phyloP scores from a whole-genome alignment of 2,888 invertebrate species.

The Stratiomys singularior region DNA sequence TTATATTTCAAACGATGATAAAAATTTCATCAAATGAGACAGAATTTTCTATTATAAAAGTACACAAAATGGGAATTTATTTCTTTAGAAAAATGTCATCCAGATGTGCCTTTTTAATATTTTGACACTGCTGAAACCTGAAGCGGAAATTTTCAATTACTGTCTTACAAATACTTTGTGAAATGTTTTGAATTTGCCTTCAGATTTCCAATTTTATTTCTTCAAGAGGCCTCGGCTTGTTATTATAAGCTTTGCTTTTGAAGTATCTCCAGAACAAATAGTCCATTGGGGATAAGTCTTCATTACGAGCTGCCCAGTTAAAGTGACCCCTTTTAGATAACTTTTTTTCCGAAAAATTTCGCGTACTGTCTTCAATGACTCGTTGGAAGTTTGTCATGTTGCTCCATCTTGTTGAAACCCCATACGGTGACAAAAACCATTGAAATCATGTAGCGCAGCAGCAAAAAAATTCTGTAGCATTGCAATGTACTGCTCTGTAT shows the following conservation, averaged over 20 bases:
- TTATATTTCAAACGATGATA: too few relatives aligned
- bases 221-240: not conserved
- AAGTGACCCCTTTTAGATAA: not conserved
- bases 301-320: not conserved
- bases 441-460: not conserved
- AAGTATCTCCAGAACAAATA: not conserved
- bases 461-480: slow-evolving; percentile 2
- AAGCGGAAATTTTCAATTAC: slow-evolving; percentile 2
- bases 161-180: not conserved
- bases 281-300: not conserved
- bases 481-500: slow-evolving; percentile 7
- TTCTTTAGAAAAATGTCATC: not conserved
- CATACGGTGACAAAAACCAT: not conserved
- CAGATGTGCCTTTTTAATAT: not conserved
- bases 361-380: not conserved
- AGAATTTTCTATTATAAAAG: not conserved
- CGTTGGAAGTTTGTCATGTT: not conserved
- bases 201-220: not conserved
- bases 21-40: too few relatives aligned
- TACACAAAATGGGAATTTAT: not conserved
- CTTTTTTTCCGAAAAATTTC: not conserved
- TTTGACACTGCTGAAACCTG: not conserved
- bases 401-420: slow-evolving; percentile 23
- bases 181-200: not conserved
- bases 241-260: not conserved